A percentile compares a stretch with the other conserved stretches of the same genome.
phyloP scores from a whole-genome alignment of 2,797 vertebrate genomes.

The Mormyrus hasselquistii region DNA sequence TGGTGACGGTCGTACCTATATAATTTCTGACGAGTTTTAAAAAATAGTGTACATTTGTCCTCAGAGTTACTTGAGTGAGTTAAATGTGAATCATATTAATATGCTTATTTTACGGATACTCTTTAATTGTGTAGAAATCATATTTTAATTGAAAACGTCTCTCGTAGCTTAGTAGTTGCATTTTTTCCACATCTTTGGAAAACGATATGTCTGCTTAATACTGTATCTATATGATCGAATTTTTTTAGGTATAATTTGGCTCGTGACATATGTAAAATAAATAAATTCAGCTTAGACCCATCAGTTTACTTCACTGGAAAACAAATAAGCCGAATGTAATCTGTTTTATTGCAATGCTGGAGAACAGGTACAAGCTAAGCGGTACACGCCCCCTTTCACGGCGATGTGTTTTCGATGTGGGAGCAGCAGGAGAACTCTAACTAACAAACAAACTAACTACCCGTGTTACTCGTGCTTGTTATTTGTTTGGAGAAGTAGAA shows the following conservation, averaged over 20 bases:
- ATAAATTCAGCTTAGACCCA: not conserved
- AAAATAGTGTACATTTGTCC: not conserved
- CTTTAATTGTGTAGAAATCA: not conserved
- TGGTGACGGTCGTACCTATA: not conserved
- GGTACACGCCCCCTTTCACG: slow-evolving; percentile 28
- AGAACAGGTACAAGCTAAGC: not conserved
- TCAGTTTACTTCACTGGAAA: not conserved
- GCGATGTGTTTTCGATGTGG: slow-evolving; percentile 6
- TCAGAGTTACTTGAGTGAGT: not conserved
- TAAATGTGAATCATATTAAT: not conserved
- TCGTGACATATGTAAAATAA: not conserved
- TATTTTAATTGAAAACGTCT: not conserved
- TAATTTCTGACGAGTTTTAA: not conserved
- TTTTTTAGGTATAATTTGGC: not conserved
- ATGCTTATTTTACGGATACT: not conserved
- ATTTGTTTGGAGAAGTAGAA: not conserved
- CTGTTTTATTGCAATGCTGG: not conserved
- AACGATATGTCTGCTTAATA: not conserved
- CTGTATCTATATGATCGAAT: not conserved
- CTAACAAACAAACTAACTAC: not conserved
- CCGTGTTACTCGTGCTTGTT: not conserved
- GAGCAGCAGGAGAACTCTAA: not conserved
- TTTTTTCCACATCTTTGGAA: not conserved
- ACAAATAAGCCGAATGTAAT: not conserved
- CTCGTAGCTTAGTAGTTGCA: not conserved